A percentile compares a stretch with the other conserved stretches of the same genome.
These are phyloP conservation scores for Climacteris rufus DNA, from an alignment of 2,113 vertebrate species.

Conservation along the genomic window DNA sequence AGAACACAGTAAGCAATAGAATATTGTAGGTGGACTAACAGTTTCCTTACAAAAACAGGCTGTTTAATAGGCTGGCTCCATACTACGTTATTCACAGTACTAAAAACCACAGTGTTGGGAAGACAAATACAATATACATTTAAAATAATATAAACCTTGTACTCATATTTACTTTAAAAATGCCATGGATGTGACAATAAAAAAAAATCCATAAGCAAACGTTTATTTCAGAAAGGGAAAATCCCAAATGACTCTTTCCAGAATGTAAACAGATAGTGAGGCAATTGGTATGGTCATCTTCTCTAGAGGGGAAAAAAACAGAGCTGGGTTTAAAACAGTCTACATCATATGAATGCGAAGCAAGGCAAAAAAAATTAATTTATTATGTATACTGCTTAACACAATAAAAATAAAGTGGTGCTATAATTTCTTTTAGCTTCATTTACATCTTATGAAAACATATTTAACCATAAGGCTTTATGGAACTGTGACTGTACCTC, in stretches of 20 bases:
- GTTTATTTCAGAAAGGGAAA: constrained; percentile 66
- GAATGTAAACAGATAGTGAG: constrained; percentile 61
- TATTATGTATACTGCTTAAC: background rate
- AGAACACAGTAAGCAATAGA: constrained; percentile 80
- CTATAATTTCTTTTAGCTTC: constrained; percentile 4
- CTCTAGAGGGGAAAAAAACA: background rate
- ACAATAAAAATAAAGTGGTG: constrained; percentile 45
- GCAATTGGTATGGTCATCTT: constrained; percentile 54
- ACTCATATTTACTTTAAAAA: constrained; percentile 77
- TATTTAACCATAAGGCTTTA: background rate
- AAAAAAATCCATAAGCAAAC: constrained; percentile 57
- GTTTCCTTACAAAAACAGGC: constrained; percentile 84
- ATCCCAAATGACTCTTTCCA: constrained; percentile 42
- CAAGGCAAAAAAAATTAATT: background rate
- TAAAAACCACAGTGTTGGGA: constrained; percentile 78
- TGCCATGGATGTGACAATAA: constrained; percentile 75
- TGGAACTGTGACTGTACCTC: background rate
- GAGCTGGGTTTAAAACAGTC: constrained; percentile 21
- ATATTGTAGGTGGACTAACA: constrained; percentile 78
- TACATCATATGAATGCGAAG: background rate
- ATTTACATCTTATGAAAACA: constrained; percentile 14
- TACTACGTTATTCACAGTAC: constrained; percentile 79
- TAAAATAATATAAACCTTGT: constrained; percentile 82
- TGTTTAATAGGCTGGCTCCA: constrained; percentile 81
- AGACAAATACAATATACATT: constrained; percentile 85